Evolutionary conservation across 2,797 vertebrate species (phyloP), one percentile per base, ranked within the genome.

Genomic region (Sciaenops ocellatus): DNA sequence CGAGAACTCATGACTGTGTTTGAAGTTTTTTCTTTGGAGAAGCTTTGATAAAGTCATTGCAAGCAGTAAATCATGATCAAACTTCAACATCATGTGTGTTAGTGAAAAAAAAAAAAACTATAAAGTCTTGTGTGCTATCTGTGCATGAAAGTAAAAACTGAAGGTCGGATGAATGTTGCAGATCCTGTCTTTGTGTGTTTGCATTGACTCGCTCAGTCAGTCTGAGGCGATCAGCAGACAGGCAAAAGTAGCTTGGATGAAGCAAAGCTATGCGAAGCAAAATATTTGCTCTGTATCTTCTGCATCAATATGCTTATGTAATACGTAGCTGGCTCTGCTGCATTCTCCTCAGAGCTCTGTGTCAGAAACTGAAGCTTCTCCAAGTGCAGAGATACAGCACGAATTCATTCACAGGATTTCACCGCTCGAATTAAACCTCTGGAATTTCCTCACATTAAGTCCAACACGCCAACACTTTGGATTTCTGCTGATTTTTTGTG

Each of bases 291-390:
- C 78, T 79, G 73, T 86, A 88, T 91, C 86, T 86, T 52, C 84
- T 84, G 38, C 44, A 91, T 87, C 86, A 79, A 81, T 54, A 20
- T 81, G 69, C 73, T 92, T 93, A 92, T 90, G 87, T 89, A 93
- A 93, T 73, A 78, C 26, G n/a, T 67, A 73, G 85, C 83, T 79
- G 73, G 84, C 87, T 87, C 80, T 84, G 87, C 87, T 68, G 80
- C 85, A 78, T 83, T 89, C 79, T 84, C 82, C 69, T 87, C 69
- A 28, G 73, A 55, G 76, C 61, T 62, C 12, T 26, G 74, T 57
- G 79, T 79, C 64, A 71, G 55, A 69, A 48, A 77, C 54, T 47
- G 48, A 73, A 80, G 76, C 74, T 75, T 64, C 51, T 77, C 59
- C 59, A 44, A 72, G 20, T 17, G 73, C 69, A 78, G 72, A 88